These are phyloP conservation scores for Dicerorhinus sumatrensis DNA, from an alignment of 2,113 vertebrate genomes.

Conservation along the genomic window DNA sequence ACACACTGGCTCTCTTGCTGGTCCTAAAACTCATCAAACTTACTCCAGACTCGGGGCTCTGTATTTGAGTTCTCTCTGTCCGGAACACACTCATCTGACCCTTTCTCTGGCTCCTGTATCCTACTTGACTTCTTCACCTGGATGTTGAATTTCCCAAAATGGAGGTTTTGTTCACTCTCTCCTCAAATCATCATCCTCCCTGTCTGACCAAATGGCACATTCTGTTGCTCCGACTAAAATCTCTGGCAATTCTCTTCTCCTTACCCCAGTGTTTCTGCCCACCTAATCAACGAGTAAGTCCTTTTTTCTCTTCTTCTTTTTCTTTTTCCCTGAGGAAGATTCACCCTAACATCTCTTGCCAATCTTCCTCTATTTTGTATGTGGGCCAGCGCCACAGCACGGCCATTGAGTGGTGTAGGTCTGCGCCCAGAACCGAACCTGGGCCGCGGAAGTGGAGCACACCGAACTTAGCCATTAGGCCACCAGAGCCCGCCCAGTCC, in stretches of 20 bases:
- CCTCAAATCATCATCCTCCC: not conserved
- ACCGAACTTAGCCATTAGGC: too few species aligned
- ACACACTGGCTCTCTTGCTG: not conserved
- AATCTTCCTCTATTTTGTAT: too few species aligned
- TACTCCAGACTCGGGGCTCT: not conserved
- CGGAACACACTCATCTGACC: not conserved
- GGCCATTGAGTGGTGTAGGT: too few species aligned
- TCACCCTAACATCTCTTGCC: too few species aligned
- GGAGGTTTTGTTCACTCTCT: not conserved
- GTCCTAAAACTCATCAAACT: not conserved
- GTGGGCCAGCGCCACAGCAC: too few species aligned
- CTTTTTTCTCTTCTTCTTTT: not conserved
- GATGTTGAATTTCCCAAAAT: not conserved
- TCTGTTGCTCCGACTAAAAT: not conserved
- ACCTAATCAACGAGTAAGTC: not conserved
- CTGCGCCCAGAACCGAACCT: too few species aligned
- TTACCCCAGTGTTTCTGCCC: not conserved
- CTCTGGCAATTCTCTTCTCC: not conserved
- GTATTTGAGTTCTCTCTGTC: not conserved
- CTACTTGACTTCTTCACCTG: not conserved
- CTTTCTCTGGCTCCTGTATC: not conserved
- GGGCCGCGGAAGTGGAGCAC: too few species aligned
- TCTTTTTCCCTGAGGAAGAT: too few species aligned
- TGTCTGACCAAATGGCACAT: not conserved
- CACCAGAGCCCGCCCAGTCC: too few species aligned